phyloP scores from a whole-genome alignment of 2,888 invertebrate species.

The Acronicta leporina region DNA sequence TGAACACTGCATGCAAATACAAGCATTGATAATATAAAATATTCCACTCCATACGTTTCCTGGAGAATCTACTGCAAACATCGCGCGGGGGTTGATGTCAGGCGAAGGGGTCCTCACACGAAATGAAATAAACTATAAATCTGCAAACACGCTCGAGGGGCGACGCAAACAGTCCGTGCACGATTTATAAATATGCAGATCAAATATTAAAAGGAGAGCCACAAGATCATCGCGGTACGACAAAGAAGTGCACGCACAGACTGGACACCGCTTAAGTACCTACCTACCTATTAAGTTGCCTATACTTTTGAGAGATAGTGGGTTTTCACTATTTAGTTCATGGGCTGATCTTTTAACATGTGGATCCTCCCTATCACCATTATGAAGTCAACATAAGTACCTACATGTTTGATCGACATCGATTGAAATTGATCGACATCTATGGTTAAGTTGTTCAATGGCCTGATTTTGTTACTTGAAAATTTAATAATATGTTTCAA shows the following conservation, averaged over 20 bases:
- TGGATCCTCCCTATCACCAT: too few relatives aligned
- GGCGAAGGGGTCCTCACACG: slow-evolving; percentile 51
- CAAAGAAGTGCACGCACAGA: slow-evolving; percentile 52
- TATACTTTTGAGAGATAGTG: too few relatives aligned
- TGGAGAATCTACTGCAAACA: slow-evolving; percentile 49
- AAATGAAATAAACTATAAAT: slow-evolving; percentile 79
- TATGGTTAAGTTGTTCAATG: too few relatives aligned
- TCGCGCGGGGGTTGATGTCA: slow-evolving; percentile 34
- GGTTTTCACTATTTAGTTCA: neutral
- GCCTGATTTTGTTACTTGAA: too few relatives aligned
- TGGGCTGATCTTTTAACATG: too few relatives aligned
- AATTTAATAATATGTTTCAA: neutral
- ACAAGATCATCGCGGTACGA: slow-evolving; percentile 72
- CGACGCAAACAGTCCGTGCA: slow-evolving; percentile 64
- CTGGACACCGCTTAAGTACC: neutral
- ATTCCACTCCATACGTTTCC: slow-evolving; percentile 46
- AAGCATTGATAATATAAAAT: slow-evolving; percentile 41
- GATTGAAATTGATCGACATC: too few relatives aligned
- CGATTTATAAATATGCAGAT: slow-evolving; percentile 84
- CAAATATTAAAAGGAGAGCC: slow-evolving; percentile 83
- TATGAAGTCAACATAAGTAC: too few relatives aligned
- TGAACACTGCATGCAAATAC: slow-evolving; percentile 41
- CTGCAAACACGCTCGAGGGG: slow-evolving; percentile 67
- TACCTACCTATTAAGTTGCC: too few relatives aligned
- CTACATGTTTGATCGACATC: too few relatives aligned